Conservation (phyloP, 2,888 invertebrate genomes). For the Teinopalpus imperialis region DNA sequence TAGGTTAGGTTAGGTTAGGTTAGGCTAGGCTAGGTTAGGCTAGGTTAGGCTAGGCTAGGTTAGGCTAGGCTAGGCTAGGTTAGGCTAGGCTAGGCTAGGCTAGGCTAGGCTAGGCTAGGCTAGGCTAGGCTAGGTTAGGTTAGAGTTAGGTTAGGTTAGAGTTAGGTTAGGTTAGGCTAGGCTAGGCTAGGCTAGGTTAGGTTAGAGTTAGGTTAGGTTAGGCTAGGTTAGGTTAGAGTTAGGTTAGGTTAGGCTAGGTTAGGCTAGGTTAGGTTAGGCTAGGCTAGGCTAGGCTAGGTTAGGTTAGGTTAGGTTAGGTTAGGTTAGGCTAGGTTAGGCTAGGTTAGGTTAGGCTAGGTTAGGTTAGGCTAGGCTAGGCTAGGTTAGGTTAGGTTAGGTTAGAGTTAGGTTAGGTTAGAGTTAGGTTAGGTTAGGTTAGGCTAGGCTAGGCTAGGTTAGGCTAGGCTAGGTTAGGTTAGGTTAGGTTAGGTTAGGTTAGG, state of each 20-base stretch:
- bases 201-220: too few species aligned
- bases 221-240: too few species aligned
- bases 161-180: conserved; percentile 28
- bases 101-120: conserved; percentile 29
- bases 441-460: conserved; percentile 30
- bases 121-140: too few species aligned
- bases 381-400: too few species aligned
- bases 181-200: too few species aligned
- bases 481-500: conserved; percentile 29
- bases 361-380: conserved; percentile 29
- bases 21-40: conserved; percentile 31
- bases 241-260: conserved; percentile 26
- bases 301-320: conserved; percentile 24
- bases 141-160: too few species aligned
- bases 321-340: conserved; percentile 27
- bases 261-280: conserved; percentile 29
- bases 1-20: conserved; percentile 32
- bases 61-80: conserved; percentile 21
- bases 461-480: conserved; percentile 29
- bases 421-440: too few species aligned
- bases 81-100: conserved; percentile 25
- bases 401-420: too few species aligned
- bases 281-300: conserved; percentile 29
- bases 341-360: conserved; percentile 23
- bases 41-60: conserved; percentile 28